These are phyloP conservation scores for Ypsolopha scabrella DNA, from an alignment of 2,888 invertebrate genomes.

Conservation along the genomic window DNA sequence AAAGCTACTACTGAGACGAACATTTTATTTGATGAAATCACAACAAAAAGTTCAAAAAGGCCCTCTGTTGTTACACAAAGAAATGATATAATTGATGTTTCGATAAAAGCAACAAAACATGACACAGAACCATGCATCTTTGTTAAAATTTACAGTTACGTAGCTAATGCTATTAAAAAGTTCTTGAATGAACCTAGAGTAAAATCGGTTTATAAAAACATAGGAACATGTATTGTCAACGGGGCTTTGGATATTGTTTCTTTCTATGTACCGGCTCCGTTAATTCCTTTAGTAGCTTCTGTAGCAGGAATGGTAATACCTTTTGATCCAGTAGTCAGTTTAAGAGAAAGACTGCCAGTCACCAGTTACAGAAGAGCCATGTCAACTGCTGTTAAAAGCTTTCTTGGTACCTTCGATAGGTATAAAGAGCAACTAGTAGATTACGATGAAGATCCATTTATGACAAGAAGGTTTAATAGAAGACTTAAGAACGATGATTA, in stretches of 20 bases:
- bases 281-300: slow-evolving; percentile 51
- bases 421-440: slow-evolving; percentile 25
- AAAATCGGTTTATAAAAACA: slow-evolving; percentile 33
- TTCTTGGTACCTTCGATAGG: slow-evolving; percentile 44
- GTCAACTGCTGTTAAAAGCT: slow-evolving; percentile 39
- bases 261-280: slow-evolving; percentile 44
- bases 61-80: no score
- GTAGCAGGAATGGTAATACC: slow-evolving; percentile 54
- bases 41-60: no score
- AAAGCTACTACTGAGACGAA: no score
- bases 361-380: slow-evolving; percentile 52
- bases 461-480: slow-evolving; percentile 50
- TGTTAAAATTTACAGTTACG: no score
- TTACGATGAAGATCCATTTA: slow-evolving; percentile 42
- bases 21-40: no score
- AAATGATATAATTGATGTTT: no score
- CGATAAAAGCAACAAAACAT: no score
- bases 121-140: no score
- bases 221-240: slow-evolving; percentile 52
- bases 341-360: slow-evolving; percentile 49
- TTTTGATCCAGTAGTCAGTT: slow-evolving; percentile 50
- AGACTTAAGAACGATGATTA: slow-evolving; percentile 29
- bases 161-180: no score
- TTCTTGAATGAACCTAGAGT: slow-evolving; percentile 28
- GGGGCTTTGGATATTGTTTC: slow-evolving; percentile 52